Percentiles rank a stretch among this genome's conserved stretches.
Conservation (phyloP, 2,113 vertebrate species). For the Lucifuga dentata region DNA sequence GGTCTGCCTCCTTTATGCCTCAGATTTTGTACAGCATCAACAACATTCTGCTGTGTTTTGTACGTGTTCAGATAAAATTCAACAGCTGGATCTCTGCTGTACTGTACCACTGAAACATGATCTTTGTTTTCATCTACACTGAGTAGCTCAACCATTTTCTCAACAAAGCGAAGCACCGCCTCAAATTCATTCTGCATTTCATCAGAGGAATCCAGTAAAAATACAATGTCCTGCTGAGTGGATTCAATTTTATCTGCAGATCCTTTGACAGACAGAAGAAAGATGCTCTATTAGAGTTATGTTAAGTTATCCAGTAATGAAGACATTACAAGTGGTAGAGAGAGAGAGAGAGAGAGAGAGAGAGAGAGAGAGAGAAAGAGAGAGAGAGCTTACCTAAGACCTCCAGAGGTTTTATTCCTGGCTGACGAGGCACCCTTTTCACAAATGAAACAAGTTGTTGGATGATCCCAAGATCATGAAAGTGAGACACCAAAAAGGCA, state of each 20-base stretch:
- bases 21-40: conserved; percentile 51
- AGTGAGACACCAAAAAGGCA: conserved; percentile 71
- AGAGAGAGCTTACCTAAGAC: conserved; percentile 71
- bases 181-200: conserved; percentile 66
- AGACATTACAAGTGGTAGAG: not conserved
- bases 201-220: conserved; percentile 82
- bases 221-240: conserved; percentile 75
- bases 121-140: conserved; percentile 68
- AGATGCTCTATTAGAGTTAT: conserved; percentile 15
- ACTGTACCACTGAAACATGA: conserved; percentile 75
- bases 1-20: conserved; percentile 77
- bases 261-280: conserved; percentile 51
- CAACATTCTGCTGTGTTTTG: conserved; percentile 61
- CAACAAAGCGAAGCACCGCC: conserved; percentile 73
- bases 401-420: conserved; percentile 41
- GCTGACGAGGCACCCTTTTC: conserved; percentile 77
- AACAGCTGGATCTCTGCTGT: conserved; percentile 68
- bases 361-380: conserved; percentile 1
- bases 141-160: conserved; percentile 67
- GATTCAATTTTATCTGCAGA: conserved; percentile 49
- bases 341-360: conserved; percentile 1
- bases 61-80: conserved; percentile 78
- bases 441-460: conserved; percentile 78
- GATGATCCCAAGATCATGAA: conserved; percentile 73
- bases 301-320: no score